Evolutionary conservation across 2,797 vertebrate genomes (phyloP), one percentile per base, ranked within the genome.

Genomic region (Anabas testudineus): DNA sequence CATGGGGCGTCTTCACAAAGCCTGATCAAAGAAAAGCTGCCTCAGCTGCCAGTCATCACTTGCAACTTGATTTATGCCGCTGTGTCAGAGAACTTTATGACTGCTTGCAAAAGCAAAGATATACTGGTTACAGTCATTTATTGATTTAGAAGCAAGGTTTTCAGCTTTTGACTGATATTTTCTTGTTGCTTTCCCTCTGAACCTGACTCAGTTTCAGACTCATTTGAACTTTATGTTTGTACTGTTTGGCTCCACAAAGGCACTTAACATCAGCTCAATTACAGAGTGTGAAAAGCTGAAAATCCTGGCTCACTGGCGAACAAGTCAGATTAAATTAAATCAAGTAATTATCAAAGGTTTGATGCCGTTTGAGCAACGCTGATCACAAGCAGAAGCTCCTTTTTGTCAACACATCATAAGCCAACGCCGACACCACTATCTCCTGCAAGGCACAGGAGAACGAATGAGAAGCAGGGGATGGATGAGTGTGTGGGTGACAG

Each of bases 21-120:
- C 71, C 82, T 87, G 92, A 95, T 95, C 92, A 94, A 94, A 94
- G 93, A 86, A 70, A 75, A 67, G 74, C 84, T 82, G 78, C 79
- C 86, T 75, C 82, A 81, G 80, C 89, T 82, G 83, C 85, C 89
- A 91, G 81, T 92, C 91, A 92, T 83, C 88, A 79, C 79, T n/a
- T 10, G 67, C 68, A 73, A 73, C 71, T 65, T 93, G 93, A 93
- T 93, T 92, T 87, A 92, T 91, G 88, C 88, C 88, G 90, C 86
- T 45, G 80, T 86, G 90, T 86, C 88, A 83, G 67, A 85, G 73
- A 66, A 85, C 76, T 89, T 90, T 82, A 84, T 63, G 77, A 79
- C 66, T 85, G 78, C 63, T 74, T 55, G 76, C 76, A 76, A 79
- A 82, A 78, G 71, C 43, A 22, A 74, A 82, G 66, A 43, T 55